A percentile compares a stretch with the other conserved stretches of the same genome.
phyloP scores from a whole-genome alignment of 1,140 invertebrate genomes.

The Rhynchophorus ferrugineus region DNA sequence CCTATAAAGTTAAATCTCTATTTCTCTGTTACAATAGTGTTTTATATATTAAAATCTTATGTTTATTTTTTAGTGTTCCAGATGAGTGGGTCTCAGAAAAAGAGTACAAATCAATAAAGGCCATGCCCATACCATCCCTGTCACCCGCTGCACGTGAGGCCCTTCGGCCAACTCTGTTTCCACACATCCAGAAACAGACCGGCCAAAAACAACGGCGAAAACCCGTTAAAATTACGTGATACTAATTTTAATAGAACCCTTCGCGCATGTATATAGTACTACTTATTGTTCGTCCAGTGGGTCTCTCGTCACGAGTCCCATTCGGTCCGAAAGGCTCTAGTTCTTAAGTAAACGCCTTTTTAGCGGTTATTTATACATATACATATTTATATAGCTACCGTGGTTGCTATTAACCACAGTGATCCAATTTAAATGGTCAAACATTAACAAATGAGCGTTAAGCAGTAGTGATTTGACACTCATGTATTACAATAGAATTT shows the following conservation, averaged over 20 bases:
- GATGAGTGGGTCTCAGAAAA: slow-evolving; percentile 56
- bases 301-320: not conserved
- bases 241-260: slow-evolving; percentile 12
- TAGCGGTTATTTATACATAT: not conserved
- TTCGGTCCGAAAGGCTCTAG: not conserved
- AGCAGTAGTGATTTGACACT: not conserved
- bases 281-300: slow-evolving; percentile 1
- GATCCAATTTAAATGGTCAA: slow-evolving; percentile 21
- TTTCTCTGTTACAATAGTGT: too few species aligned
- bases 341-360: slow-evolving; percentile 9
- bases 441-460: not conserved
- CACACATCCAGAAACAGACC: slow-evolving; percentile 4
- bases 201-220: slow-evolving; percentile 28
- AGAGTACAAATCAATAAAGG: slow-evolving; percentile 46
- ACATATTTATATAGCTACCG: slow-evolving; percentile 2
- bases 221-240: slow-evolving; percentile 32
- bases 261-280: not conserved
- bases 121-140: slow-evolving; percentile 46
- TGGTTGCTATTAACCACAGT: slow-evolving; percentile 19
- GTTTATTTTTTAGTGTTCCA: slow-evolving; percentile 47
- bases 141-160: slow-evolving; percentile 40
- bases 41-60: too few species aligned
- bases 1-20: too few species aligned
- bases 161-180: slow-evolving; percentile 37
- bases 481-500: slow-evolving; percentile 1